Evolutionary conservation across 2,113 vertebrate genomes (phyloP), one percentile per base, ranked within the genome.

Genomic region (Rynchops niger): DNA sequence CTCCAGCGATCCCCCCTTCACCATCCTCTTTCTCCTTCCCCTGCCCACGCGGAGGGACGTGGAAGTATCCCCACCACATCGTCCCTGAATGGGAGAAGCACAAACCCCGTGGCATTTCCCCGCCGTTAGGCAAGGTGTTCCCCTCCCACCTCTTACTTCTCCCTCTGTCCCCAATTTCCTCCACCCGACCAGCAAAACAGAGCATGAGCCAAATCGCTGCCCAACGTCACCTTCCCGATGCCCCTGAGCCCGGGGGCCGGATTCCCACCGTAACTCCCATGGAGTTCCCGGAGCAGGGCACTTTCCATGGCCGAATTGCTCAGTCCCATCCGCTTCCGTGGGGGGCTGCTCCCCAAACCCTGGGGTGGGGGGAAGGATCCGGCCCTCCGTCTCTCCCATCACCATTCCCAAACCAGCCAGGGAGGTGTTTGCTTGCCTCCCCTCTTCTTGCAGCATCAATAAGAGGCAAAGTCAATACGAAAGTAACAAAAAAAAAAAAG

Each of bases 171-270:
- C 78, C 45, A 15, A 3, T 47, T n/a, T 52, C 45, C 56, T 74
- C 79, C 40, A 8, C 53, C 82, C 11, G 8, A 59, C 29, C 89
- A 89, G 86, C 49, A 82, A 62, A 85, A 3, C 25, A 34, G 62
- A 74, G 59, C 38, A 79, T 1, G 74, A 91, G 47, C 34, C 49
- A 59, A 58, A 61, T 7, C 3, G 0, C 40, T 56, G 52, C 86
- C 73, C 83, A 42, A 2, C 3, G 0, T 62, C 88, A 21, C 86
- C 69, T 81, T 81, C 71, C 47, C 0, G 0, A 2, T 1, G 2
- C 22, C 80, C 17, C 36, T 2, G 47, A 70, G 67, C 61, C 56
- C 56, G 0, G 0, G 73, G 77, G 49, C 66, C 1, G 8, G 58
- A 22, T 77, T 78, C 76, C 87, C 82, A 65, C 74, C 22, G 0